Conservation (phyloP, 2,888 invertebrate species). For the Neoitamus cyanurus region DNA sequence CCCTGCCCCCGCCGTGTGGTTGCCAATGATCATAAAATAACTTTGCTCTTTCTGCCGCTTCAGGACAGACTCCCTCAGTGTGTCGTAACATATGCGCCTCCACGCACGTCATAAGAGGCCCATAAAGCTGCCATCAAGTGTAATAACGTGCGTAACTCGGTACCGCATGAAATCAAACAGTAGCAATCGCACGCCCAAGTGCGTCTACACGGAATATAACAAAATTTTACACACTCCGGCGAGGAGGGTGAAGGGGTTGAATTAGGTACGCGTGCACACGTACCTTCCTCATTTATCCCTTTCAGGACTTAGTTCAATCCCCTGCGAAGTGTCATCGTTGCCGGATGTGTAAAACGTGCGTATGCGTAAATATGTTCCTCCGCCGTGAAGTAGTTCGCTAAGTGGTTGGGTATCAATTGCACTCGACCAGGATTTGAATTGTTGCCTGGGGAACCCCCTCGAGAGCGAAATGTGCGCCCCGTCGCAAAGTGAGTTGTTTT, state of each 20-base stretch:
- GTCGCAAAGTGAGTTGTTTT: conserved; percentile 36
- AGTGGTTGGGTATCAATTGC: conserved; percentile 42
- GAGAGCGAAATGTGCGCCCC: background rate
- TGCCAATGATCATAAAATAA: conserved; percentile 23
- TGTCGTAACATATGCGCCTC: background rate
- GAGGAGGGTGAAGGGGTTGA: background rate
- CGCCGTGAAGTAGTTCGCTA: conserved; percentile 21
- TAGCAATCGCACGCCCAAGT: conserved; percentile 20
- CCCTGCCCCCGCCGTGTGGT: background rate
- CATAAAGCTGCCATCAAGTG: conserved; percentile 34
- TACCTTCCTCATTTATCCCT: background rate
- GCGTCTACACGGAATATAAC: conserved; percentile 24
- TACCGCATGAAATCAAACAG: conserved; percentile 39
- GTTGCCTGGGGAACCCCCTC: conserved; percentile 15
- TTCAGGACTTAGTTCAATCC: background rate
- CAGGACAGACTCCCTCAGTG: background rate
- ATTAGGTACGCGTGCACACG: conserved; percentile 9
- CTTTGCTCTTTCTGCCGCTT: background rate
- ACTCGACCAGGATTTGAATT: conserved; percentile 32
- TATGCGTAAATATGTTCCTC: conserved; percentile 29
- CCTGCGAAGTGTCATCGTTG: conserved; percentile 21
- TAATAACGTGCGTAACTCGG: conserved; percentile 23
- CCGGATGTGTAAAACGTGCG: conserved; percentile 43
- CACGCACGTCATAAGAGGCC: conserved; percentile 20
- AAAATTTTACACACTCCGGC: background rate